These are phyloP conservation scores for Oryzias javanicus DNA, from an alignment of 2,113 vertebrate genomes.

Conservation along the genomic window DNA sequence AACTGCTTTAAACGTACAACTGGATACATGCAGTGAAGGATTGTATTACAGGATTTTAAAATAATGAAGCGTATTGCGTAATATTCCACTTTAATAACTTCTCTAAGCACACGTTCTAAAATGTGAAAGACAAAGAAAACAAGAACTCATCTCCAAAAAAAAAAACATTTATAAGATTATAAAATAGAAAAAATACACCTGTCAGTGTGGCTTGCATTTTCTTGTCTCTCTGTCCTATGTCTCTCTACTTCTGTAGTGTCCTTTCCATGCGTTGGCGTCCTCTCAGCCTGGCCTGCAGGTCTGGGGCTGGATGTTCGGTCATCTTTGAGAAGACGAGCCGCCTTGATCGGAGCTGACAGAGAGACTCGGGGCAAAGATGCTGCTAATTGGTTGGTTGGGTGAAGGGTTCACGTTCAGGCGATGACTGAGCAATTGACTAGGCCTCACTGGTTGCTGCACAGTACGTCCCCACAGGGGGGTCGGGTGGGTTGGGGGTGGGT, in stretches of 20 bases:
- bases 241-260: neutral
- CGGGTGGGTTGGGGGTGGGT: neutral
- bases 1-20: no score
- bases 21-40: no score
- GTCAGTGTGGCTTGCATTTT: neutral
- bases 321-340: slow-evolving; percentile 25
- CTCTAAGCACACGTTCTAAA: no score
- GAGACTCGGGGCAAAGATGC: slow-evolving; percentile 32
- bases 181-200: neutral
- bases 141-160: no score
- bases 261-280: slow-evolving; percentile 6
- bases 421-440: slow-evolving; percentile 25
- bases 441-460: slow-evolving; percentile 14
- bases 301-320: slow-evolving; percentile 28
- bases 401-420: neutral
- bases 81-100: no score
- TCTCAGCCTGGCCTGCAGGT: slow-evolving; percentile 13
- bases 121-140: no score
- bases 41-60: no score
- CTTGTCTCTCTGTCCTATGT: neutral
- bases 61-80: no score
- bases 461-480: neutral
- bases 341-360: slow-evolving; percentile 50
- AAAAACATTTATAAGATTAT: neutral
- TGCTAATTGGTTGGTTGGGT: slow-evolving; percentile 32